Conservation (phyloP, 2,797 vertebrate genomes). For the Anableps anableps region DNA sequence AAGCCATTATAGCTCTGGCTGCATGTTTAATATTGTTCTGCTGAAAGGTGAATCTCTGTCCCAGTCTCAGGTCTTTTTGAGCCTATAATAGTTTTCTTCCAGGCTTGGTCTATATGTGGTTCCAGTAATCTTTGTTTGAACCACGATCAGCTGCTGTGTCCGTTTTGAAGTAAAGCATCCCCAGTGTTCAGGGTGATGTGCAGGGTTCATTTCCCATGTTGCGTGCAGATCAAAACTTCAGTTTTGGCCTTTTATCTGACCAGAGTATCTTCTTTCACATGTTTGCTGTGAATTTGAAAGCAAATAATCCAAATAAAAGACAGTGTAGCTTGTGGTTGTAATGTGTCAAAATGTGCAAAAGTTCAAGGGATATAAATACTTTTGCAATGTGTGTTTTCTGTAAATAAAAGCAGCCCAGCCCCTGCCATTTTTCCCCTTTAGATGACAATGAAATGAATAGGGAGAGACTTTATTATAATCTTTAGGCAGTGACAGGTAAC, state of each 20-base stretch:
- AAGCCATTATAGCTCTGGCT: background rate
- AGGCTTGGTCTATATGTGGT: too few species aligned
- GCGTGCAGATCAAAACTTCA: background rate
- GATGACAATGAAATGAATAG: background rate
- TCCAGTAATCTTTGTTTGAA: background rate
- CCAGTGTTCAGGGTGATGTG: background rate
- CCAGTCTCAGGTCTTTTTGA: too few species aligned
- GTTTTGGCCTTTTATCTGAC: background rate
- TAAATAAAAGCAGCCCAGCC: background rate
- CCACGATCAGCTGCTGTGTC: background rate
- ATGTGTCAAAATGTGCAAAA: background rate
- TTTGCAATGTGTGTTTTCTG: background rate
- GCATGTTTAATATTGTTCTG: background rate
- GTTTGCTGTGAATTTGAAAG: background rate
- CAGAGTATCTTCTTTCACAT: background rate
- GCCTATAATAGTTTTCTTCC: too few species aligned
- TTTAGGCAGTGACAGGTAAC: constrained; percentile 15
- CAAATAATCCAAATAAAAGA: background rate
- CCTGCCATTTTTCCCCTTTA: background rate
- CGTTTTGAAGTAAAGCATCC: too few species aligned
- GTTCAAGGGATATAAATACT: background rate
- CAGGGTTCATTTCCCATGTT: background rate
- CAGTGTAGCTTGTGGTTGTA: background rate
- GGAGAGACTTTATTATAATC: background rate
- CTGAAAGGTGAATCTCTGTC: background rate